Base-by-base conservation (phyloP, 2,113 vertebrate genomes). In the Indicator indicator region DNA sequence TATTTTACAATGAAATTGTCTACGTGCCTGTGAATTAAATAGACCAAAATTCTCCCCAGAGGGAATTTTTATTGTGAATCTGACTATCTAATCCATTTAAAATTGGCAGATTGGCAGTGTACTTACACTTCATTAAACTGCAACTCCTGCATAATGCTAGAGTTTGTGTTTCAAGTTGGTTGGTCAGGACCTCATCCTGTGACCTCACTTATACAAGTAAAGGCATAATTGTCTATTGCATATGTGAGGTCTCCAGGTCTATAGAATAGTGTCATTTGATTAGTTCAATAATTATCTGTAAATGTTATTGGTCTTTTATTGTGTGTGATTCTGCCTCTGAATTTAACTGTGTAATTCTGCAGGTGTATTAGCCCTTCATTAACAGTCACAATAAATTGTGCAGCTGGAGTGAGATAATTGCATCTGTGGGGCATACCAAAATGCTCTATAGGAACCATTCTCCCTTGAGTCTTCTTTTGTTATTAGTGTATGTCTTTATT, bases 321-420 rank as follows among this genome's bases (percentile, higher is more conserved):
- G 38, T 71, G 12, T 69, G 50, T 67, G 81, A 65, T 73, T 96
- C 63, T 95, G 33, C 44, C 96, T 95, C 85, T 62, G 73, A 48
- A 88, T 93, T 77, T 84, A 84, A 90, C 76, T 83, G 71, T 60
- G 70, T 74, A 86, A 78, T 85, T 88, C 86, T 88, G 81, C 79
- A 52, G 75, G 48, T 95, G 62, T 50, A 83, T 87, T 88, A 83
- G 85, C 80, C 40, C 36, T 96, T 96, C 70, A 81, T 90, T 95
- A 96, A 88, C n/a, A 95, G 83, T 71, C 83, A 89, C 85, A 89
- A 69, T 60, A 93, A 95, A 90, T 58, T 83, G 69, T 90, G 88
- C 60, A 87, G 78, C 78, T 96, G 83, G 73, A 94, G 32, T 83
- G 73, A 80, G 60, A 85, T 94, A 87, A 96, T 96, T 95, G 87